A percentile compares a stretch with the other conserved stretches of the same genome.
Conservation (phyloP, 35 echinoderm and acorn worm species). For the Holothuria glaberrima region DNA sequence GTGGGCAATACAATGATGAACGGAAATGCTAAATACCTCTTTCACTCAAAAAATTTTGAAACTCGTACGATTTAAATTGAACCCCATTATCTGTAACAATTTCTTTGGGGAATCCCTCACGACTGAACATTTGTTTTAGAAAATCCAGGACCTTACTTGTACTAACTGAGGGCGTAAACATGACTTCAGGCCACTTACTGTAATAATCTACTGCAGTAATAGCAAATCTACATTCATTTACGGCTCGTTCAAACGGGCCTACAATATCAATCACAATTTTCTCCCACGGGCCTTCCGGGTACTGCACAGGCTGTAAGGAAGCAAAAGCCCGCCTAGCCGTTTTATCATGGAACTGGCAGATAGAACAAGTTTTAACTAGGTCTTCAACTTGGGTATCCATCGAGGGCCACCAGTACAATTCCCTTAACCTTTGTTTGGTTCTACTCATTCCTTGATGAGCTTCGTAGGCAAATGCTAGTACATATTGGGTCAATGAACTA, state of each 20-base stretch:
- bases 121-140: too few species aligned
- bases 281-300: not conserved
- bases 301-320: not conserved
- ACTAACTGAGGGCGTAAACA: too few species aligned
- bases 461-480: too few species aligned
- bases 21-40: not conserved
- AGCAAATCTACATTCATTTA: too few species aligned
- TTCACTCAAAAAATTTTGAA: conserved; percentile 5
- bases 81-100: not conserved
- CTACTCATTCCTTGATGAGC: too few species aligned
- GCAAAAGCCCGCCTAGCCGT: not conserved
- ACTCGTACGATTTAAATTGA: not conserved
- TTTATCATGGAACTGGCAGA: conserved; percentile 1
- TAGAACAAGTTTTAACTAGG: not conserved
- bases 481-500: too few species aligned
- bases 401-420: conserved; percentile 27
- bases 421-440: too few species aligned
- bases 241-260: too few species aligned
- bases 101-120: conserved; percentile 19
- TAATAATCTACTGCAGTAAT: too few species aligned
- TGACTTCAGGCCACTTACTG: too few species aligned
- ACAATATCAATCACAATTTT: conserved; percentile 37
- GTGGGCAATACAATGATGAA: not conserved
- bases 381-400: conserved; percentile 4
- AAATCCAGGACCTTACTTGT: too few species aligned